Evolutionary conservation across 1,140 invertebrate species (phyloP), one percentile per base, ranked within the genome.

Genomic region (Dinoponera quadriceps): DNA sequence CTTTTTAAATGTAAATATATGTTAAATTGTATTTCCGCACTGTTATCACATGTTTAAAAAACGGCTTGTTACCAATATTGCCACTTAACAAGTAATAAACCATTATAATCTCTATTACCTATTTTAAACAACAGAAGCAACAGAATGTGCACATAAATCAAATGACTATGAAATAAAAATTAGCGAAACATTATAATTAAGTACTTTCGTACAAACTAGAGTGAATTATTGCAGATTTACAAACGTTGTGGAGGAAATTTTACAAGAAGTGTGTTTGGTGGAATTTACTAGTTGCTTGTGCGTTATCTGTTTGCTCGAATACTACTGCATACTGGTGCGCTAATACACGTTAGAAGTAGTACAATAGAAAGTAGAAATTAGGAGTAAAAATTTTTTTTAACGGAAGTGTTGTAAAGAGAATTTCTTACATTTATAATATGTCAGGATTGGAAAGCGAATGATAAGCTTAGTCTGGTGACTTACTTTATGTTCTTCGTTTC

Each of bases 281-380:
- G 91, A 92, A 51, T 68, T 92, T 9, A 2, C 87, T n/a, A 83
- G 84, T 55, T 92, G 88, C 20, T 89, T 86, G 14, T 84, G 86
- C n/a, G 82, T 84, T n/a, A 92, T 92, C 59, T 91, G 90, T 29
- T 62, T 91, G 29, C 57, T 91, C 7, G 89, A 87, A 49, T 91
- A 91, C 82, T 93, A 90, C 66, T 89, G 85, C 33, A 87, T 93
- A 59, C 83, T 80, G 90, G 92, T 89, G 75, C 29, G 84, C 16
- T 57, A 77, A 55, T 77, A 25, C 11, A 11, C 9, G 38, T 44
- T 44, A 44, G 29, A 33, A 33, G 5, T 5, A 33, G 29, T 5
- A 33, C 5, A 5, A 33, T 33, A 33, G 29, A 33, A 33, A 33
- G 29, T 33, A 33, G 29, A 33, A 33, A 33, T 33, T 33, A 33